Base-by-base conservation (phyloP, 2,888 invertebrate species). In the Baronia brevicornis region DNA sequence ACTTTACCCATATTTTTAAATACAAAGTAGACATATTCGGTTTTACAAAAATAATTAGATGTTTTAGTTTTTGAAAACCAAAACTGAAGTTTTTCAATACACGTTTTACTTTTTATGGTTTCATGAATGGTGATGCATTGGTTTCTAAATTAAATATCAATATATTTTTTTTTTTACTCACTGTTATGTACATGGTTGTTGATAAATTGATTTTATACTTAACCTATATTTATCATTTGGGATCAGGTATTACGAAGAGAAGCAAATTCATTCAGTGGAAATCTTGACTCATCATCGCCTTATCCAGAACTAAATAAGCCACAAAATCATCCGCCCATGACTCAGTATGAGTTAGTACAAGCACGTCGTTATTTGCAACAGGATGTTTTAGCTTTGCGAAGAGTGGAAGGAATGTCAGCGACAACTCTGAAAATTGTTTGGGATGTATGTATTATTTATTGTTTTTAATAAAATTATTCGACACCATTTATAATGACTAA, bases 361-460 rank as follows among this genome's bases (percentile, higher is more conserved):
- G 93, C 92, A 8, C 84, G 94, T 38, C 87, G 89, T 42, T 89
- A 91, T 58, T 85, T 96, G 18, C 90, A 91, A 58, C 90, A 91
- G 38, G 91, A 93, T 58, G 90, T 95, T 42, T 87, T 96, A 35
- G 91, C 92, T 51, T 79, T 97, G 46, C 77, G 87, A 52, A 82
- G 88, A 47, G 87, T 88, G 5, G 87, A 87, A 61, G 87, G 93
- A 15, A 79, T 92, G 51, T 91, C 90, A 41, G 89, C 94, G 3
- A 93, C 92, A 6, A 90, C 92, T 5, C 87, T 94, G 9, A 89
- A 91, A 67, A 88, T 95, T 49, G 88, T 89, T 51, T 95, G 95
- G 95, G 91, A 91, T 79, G 91, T 92, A 64, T 85, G 89, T 82
- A 40, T n/a, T 31, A 21, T 27, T 25, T 7, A 40, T 12, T 24